Evolutionary conservation across 2,888 invertebrate genomes (phyloP), one percentile per base, ranked within the genome.

Genomic region (Arctia plantaginis): DNA sequence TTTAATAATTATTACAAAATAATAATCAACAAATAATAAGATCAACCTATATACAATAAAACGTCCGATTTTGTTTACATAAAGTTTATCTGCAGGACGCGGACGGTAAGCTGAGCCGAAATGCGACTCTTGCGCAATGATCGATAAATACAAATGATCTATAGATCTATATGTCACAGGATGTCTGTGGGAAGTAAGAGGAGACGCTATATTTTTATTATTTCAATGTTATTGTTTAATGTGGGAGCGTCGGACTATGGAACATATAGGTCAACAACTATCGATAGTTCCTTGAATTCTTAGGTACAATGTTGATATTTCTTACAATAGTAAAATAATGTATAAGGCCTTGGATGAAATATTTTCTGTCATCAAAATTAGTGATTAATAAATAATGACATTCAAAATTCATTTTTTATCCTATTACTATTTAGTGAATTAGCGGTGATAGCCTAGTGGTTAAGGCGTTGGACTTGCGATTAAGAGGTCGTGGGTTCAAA

Each of bases 1-100:
- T 59, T 27, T 59, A 10, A 10, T n/a, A 59, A 7, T n/a, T 8
- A 23, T 7, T n/a, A n/a, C 8, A n/a, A 59, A 59, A 59, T n/a
- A n/a, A n/a, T 59, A 59, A 2, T 35, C 35, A 59, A 59, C 27
- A n/a, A 59, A 59, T 51, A 35, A 35, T 55, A 1, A 51, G 3
- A 71, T 39, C 87, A 77, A 0, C 78, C 86, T 87, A 79, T 86
- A 81, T 39, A 13, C 66, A 47, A 66, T 47, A 13, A 65, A 77
- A 55, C 73, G 74, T 79, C 76, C 83, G 69, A 87, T 86, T 83
- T 82, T 86, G 86, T 87, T 87, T 87, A 86, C 83, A 76, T 77
- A 80, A 83, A 74, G 76, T 79, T 68, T 85, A 84, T 86, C 83
- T 85, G 77, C 80, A 77, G 74, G 85, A 77, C 76, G 78, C 76